phyloP scores from a whole-genome alignment of 2,888 invertebrate genomes.

The Napeogenes inachia region DNA sequence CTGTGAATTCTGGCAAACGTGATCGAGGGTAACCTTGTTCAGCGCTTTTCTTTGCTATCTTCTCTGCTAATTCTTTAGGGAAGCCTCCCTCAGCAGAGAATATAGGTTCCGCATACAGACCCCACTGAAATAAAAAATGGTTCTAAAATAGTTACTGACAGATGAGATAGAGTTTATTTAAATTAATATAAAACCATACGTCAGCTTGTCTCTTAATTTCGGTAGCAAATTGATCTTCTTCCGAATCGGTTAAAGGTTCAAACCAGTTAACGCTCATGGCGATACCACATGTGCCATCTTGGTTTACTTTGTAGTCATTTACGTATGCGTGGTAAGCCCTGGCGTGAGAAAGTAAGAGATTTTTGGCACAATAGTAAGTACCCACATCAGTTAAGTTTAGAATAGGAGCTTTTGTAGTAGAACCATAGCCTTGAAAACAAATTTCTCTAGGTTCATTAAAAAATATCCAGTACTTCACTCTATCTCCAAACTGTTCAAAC shows the following conservation, averaged over 20 bases:
- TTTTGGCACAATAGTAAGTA: conserved; percentile 73
- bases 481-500: conserved; percentile 64
- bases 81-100: conserved; percentile 72
- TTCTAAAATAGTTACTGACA: background rate
- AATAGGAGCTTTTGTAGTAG: conserved; percentile 44
- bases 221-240: conserved; percentile 52
- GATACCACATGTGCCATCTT: conserved; percentile 44
- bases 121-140: conserved; percentile 49
- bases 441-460: conserved; percentile 75
- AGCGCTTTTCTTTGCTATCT: conserved; percentile 54
- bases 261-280: conserved; percentile 41
- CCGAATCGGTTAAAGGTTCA: conserved; percentile 51
- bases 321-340: conserved; percentile 59
- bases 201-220: conserved; percentile 40
- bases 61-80: conserved; percentile 63
- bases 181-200: conserved; percentile 29
- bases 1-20: conserved; percentile 43
- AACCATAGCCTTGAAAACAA: conserved; percentile 65
- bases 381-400: conserved; percentile 61
- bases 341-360: conserved; percentile 74
- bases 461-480: conserved; percentile 76
- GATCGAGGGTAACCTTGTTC: conserved; percentile 44
- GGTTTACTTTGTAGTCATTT: conserved; percentile 46
- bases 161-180: background rate
- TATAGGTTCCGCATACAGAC: conserved; percentile 69